Conservation (phyloP, 2,113 vertebrate genomes). For the Podarcis muralis region DNA sequence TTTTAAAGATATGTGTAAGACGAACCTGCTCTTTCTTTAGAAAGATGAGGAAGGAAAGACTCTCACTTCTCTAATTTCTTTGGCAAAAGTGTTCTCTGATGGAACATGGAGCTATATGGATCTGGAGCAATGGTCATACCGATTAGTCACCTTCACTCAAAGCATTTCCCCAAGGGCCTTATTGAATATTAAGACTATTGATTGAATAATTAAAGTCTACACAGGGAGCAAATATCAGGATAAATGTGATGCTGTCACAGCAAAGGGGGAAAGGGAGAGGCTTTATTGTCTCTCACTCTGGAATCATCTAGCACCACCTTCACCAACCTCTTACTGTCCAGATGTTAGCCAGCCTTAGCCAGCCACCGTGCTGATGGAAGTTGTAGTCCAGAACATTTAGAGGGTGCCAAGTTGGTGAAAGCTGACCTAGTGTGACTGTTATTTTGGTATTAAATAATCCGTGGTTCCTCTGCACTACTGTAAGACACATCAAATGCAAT, state of each 20-base stretch:
- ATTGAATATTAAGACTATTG: background rate
- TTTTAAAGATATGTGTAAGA: conserved; percentile 75
- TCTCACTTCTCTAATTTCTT: conserved; percentile 27
- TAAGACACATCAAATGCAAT: background rate
- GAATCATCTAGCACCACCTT: background rate
- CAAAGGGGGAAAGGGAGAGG: background rate
- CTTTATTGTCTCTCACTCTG: background rate
- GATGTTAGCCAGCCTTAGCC: too few relatives aligned
- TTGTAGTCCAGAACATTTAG: background rate
- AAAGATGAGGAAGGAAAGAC: conserved; percentile 36
- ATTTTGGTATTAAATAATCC: background rate
- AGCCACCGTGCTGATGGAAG: too few relatives aligned
- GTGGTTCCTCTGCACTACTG: background rate
- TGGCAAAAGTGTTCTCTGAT: conserved; percentile 38
- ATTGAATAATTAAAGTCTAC: background rate
- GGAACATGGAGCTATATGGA: conserved; percentile 26
- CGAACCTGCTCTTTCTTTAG: conserved; percentile 62
- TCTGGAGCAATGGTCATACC: conserved; percentile 28
- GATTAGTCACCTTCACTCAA: conserved; percentile 44
- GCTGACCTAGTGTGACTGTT: background rate
- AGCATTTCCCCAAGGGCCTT: conserved; percentile 39
- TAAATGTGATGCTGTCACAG: background rate
- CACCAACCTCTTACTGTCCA: too few relatives aligned
- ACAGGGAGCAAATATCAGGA: conserved; percentile 5
- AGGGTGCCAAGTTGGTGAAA: background rate